phyloP scores from a whole-genome alignment of 2,113 vertebrate species.

The Mesitornis unicolor region DNA sequence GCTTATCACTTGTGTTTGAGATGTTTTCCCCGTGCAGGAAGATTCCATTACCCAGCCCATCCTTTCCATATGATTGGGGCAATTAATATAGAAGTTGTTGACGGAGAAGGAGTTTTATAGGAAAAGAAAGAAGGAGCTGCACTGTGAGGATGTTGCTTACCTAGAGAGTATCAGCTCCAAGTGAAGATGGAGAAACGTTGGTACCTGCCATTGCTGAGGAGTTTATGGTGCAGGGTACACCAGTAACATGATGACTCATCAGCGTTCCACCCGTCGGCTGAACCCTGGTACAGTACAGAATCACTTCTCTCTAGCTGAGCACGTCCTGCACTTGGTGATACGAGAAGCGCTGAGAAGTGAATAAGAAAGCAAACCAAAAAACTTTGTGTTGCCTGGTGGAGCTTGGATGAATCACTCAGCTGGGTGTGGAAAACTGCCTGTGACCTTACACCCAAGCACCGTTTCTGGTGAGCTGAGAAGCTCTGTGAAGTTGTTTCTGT shows the following conservation, averaged over 20 bases:
- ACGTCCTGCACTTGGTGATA: neutral
- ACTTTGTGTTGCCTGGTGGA: neutral
- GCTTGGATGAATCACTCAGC: neutral
- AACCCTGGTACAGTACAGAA: neutral
- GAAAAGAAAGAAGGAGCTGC: neutral
- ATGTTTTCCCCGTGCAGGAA: neutral
- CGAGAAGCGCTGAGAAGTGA: neutral
- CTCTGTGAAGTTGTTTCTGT: neutral
- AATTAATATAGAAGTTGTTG: neutral
- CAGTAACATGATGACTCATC: neutral
- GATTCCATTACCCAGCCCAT: neutral
- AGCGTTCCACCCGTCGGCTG: neutral
- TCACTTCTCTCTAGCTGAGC: neutral
- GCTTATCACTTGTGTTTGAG: neutral
- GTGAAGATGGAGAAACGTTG: neutral
- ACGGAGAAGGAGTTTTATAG: neutral
- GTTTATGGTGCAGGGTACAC: neutral
- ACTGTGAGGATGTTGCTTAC: neutral
- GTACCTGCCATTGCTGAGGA: neutral
- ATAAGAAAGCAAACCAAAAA: neutral
- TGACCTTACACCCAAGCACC: neutral
- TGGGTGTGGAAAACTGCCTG: neutral
- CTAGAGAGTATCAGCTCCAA: neutral
- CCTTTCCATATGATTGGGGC: fast-evolving
- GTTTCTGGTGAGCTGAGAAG: neutral